Conservation (phyloP, 2,888 invertebrate genomes). For the Pyrocoelia pectoralis region DNA sequence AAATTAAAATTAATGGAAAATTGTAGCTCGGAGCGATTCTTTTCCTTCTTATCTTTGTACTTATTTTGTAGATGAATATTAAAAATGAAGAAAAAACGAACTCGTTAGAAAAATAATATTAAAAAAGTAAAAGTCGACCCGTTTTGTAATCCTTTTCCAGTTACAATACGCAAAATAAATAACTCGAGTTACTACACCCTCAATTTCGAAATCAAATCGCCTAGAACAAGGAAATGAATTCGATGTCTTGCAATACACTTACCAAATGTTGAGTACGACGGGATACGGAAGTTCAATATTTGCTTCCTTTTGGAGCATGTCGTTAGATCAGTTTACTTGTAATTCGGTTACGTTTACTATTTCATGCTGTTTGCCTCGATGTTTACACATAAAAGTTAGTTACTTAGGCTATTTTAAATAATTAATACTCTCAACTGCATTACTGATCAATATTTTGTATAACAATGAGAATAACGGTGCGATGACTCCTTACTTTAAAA, state of each 20-base stretch:
- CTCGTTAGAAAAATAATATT: conserved; percentile 22
- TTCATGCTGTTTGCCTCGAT: conserved; percentile 32
- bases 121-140: conserved; percentile 12
- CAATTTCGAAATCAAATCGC: conserved; percentile 32
- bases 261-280: conserved; percentile 19
- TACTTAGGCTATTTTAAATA: too few relatives aligned
- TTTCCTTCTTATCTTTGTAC: not conserved
- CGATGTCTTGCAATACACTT: conserved; percentile 29
- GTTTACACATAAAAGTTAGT: conserved; percentile 20
- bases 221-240: conserved; percentile 32
- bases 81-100: not conserved
- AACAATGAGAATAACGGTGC: conserved; percentile 1
- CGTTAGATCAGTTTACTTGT: conserved; percentile 36
- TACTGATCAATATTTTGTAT: too few relatives aligned
- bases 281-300: conserved; percentile 35
- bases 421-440: too few relatives aligned
- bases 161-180: conserved; percentile 27
- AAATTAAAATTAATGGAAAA: conserved; percentile 28
- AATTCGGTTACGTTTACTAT: conserved; percentile 36
- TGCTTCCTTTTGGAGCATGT: conserved; percentile 33
- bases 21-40: conserved; percentile 19
- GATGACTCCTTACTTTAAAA: conserved; percentile 2
- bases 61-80: too few relatives aligned
- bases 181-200: conserved; percentile 15
- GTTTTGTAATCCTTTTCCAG: too few relatives aligned